Conservation (phyloP, 2,797 vertebrate genomes). For the Pipistrellus nathusii region DNA sequence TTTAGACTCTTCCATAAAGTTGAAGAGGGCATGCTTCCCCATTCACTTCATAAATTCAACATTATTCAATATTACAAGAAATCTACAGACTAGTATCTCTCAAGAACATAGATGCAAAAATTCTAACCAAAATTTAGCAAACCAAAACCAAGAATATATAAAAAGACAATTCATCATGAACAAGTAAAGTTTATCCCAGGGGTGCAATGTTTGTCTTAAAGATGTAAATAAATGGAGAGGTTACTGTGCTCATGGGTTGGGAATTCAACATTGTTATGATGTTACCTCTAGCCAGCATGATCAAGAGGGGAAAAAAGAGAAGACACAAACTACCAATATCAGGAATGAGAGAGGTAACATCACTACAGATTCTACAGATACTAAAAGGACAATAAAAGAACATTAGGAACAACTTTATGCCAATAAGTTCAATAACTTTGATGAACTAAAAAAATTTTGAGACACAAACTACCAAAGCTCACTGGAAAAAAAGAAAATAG, state of each 20-base stretch:
- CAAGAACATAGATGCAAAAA: not conserved
- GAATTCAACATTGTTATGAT: too few species aligned
- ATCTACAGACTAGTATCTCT: conserved; percentile 30
- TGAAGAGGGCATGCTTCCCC: not conserved
- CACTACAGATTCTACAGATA: not conserved
- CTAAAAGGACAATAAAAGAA: conserved; percentile 7
- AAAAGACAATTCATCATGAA: not conserved
- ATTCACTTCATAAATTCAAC: not conserved
- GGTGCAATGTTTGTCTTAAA: not conserved
- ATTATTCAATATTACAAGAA: not conserved
- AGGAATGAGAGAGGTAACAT: not conserved
- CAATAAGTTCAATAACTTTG: conserved; percentile 36
- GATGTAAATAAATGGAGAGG: too few species aligned
- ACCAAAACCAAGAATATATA: conserved; percentile 6
- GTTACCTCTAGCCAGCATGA: not conserved
- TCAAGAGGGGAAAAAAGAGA: not conserved
- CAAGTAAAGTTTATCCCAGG: conserved; percentile 11
- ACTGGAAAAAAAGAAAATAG: not conserved
- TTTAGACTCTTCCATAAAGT: conserved; percentile 37
- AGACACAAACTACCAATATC: not conserved
- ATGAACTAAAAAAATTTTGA: conserved; percentile 29
- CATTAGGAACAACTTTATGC: conserved; percentile 17
- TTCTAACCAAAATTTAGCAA: conserved; percentile 43
- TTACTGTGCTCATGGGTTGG: too few species aligned
- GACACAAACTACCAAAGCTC: not conserved